Evolutionary conservation across 2,113 vertebrate genomes (phyloP).

Genomic region (Odobenus rosmarus): DNA sequence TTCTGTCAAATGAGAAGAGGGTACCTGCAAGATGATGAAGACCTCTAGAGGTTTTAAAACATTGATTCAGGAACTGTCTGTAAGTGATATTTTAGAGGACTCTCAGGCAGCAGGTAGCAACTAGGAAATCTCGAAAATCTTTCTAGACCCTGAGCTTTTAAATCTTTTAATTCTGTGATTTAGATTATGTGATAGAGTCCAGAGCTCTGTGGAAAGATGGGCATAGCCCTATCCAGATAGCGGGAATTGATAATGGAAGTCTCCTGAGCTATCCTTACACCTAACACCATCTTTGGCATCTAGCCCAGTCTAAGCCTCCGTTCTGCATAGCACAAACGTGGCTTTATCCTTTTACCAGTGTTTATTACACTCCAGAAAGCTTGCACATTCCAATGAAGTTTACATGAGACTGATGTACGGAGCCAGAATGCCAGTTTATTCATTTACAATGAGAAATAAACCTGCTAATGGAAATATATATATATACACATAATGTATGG

Average conservation of each 20-base stretch:
- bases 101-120: background rate
- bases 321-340: background rate
- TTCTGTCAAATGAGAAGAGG: background rate
- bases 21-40: background rate
- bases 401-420: background rate
- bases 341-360: background rate
- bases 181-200: background rate
- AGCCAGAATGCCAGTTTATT: background rate
- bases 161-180: background rate
- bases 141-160: background rate
- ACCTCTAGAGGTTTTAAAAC: background rate
- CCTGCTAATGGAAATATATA: background rate
- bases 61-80: background rate
- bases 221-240: background rate
- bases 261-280: fast-evolving
- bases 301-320: no score
- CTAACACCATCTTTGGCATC: background rate
- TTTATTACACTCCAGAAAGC: background rate
- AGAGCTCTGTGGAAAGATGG: no score
- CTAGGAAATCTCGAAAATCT: background rate
- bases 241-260: background rate
- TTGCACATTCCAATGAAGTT: background rate
- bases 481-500: no score
- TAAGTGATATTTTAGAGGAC: background rate
- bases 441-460: background rate